Percentiles rank a stretch among this genome's conserved stretches.
Evolutionary conservation across 2,113 vertebrate species (phyloP).

Genomic region (Tragelaphus buxtoni): DNA sequence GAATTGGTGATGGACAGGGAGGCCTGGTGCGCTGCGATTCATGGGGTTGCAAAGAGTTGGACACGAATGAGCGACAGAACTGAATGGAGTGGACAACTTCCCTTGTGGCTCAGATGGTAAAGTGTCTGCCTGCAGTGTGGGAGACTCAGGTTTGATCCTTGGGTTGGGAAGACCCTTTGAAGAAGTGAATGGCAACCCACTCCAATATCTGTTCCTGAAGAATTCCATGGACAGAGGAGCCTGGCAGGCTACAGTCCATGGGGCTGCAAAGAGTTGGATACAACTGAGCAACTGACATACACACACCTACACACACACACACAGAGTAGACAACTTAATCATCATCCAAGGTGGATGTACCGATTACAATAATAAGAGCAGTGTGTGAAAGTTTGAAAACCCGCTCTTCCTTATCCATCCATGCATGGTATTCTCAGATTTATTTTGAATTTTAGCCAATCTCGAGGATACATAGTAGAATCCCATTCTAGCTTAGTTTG

Average conservation of each 20-base stretch:
- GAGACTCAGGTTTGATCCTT: too few relatives aligned
- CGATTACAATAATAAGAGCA: neutral
- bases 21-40: fast-evolving
- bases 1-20: too few relatives aligned
- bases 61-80: neutral
- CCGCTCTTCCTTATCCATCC: neutral
- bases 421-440: neutral
- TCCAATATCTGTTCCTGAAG: too few relatives aligned
- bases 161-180: too few relatives aligned
- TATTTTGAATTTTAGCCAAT: neutral
- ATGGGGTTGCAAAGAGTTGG: neutral
- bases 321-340: neutral
- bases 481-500: neutral
- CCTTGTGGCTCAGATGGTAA: too few relatives aligned
- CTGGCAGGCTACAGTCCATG: fast-evolving
- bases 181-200: too few relatives aligned
- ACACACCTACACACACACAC: too few relatives aligned
- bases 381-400: neutral
- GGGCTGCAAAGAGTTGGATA: too few relatives aligned
- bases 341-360: neutral
- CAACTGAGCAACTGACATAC: too few relatives aligned
- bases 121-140: too few relatives aligned
- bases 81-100: too few relatives aligned
- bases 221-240: too few relatives aligned
- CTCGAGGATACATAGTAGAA: neutral